Percentiles rank a stretch among this genome's conserved stretches.
phyloP scores from a whole-genome alignment of 2,888 invertebrate species.

The Habrosyne pyritoides region DNA sequence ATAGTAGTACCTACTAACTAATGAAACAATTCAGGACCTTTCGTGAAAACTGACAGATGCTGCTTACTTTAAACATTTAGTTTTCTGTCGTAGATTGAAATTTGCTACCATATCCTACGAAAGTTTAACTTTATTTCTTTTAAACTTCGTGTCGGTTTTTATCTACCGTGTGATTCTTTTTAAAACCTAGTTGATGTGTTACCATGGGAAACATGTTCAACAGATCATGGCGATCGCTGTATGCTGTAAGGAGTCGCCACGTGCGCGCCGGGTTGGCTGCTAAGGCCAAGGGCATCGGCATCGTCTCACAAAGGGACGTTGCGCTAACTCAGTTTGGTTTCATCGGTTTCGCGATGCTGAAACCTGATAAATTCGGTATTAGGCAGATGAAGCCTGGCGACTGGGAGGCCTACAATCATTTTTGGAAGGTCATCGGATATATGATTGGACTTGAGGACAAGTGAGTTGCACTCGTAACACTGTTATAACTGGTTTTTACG shows the following conservation, averaged over 20 bases:
- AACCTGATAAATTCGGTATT: constrained; percentile 86
- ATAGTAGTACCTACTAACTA: too few species aligned
- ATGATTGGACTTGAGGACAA: constrained; percentile 92
- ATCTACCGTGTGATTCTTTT: too few species aligned
- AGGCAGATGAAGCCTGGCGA: constrained; percentile 84
- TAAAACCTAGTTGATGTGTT: too few species aligned
- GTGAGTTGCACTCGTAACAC: constrained; percentile 57
- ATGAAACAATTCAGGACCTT: too few species aligned
- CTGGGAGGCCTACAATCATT: constrained; percentile 89
- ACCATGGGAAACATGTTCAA: not conserved
- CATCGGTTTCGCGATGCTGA: constrained; percentile 88
- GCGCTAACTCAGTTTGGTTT: constrained; percentile 94
- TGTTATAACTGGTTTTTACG: not conserved
- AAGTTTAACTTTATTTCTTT: too few species aligned
- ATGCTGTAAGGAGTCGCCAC: constrained; percentile 87
- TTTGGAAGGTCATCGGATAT: constrained; percentile 93
- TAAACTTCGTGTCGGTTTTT: too few species aligned
- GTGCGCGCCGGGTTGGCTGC: constrained; percentile 83
- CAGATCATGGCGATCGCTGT: constrained; percentile 88
- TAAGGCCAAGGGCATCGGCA: constrained; percentile 70
- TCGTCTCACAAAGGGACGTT: constrained; percentile 92
- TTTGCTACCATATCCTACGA: too few species aligned
- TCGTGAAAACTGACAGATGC: too few species aligned
- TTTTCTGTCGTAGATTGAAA: too few species aligned
- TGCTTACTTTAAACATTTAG: too few species aligned